Percentiles rank a stretch among this genome's conserved stretches.
These are phyloP conservation scores for Ophonus ardosiacus DNA, from an alignment of 2,888 invertebrate genomes.

Conservation along the genomic window DNA sequence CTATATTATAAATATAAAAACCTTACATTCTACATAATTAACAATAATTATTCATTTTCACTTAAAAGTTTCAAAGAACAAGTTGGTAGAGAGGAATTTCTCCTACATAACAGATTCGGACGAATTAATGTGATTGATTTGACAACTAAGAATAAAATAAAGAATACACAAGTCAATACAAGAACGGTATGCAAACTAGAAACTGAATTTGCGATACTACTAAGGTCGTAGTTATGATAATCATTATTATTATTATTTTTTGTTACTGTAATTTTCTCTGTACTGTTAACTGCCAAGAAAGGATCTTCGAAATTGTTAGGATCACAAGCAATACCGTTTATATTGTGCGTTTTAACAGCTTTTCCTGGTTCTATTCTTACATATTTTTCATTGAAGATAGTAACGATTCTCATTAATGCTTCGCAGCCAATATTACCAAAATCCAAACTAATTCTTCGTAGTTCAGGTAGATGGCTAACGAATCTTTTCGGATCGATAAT, in stretches of 20 bases:
- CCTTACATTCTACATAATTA: too few relatives aligned
- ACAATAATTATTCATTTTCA: background rate
- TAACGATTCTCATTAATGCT: slow-evolving; percentile 1
- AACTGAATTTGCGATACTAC: slow-evolving; percentile 6
- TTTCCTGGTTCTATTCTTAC: slow-evolving; percentile 8
- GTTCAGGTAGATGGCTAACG: slow-evolving; percentile 37
- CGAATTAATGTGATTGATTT: background rate
- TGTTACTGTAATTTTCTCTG: background rate
- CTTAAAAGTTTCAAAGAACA: slow-evolving; percentile 30
- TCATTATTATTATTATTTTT: background rate
- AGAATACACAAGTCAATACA: background rate
- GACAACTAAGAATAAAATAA: slow-evolving; percentile 3
- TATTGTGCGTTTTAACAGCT: slow-evolving; percentile 3
- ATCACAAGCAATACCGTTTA: slow-evolving; percentile 19
- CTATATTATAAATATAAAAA: too few relatives aligned
- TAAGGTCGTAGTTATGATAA: background rate
- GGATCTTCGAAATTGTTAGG: slow-evolving; percentile 1
- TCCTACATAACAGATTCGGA: background rate
- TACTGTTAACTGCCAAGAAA: background rate
- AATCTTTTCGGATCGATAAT: slow-evolving; percentile 52
- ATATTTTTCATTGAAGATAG: slow-evolving; percentile 13
- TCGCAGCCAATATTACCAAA: slow-evolving; percentile 20
- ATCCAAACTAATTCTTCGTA: slow-evolving; percentile 12
- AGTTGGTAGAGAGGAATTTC: background rate
- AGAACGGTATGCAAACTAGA: slow-evolving; percentile 3